Evolutionary conservation across 2,797 vertebrate genomes (phyloP).

Genomic region (Apodemus agrarius): DNA sequence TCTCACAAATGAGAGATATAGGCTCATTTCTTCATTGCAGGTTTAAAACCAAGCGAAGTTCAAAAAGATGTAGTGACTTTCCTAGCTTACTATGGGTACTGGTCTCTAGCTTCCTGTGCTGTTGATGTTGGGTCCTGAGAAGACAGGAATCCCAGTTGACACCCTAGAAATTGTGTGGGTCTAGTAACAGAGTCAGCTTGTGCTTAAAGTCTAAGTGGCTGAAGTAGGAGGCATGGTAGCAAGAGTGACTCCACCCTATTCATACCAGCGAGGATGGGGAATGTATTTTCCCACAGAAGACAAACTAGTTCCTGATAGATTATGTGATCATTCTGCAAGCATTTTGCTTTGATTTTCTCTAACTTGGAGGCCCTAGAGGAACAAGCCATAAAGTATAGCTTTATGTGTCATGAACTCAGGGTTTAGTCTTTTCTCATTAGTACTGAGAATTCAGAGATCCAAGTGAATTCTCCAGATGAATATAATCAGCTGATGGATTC

Average conservation of each 20-base stretch:
- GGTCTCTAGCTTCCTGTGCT: background rate
- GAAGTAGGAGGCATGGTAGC: background rate
- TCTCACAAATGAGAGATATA: background rate
- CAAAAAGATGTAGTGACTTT: background rate
- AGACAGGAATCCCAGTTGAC: no score
- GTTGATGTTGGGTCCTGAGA: background rate
- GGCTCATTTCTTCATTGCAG: background rate
- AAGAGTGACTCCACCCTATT: background rate
- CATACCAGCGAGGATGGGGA: background rate
- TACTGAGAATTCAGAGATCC: conserved; percentile 31
- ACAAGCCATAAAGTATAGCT: background rate
- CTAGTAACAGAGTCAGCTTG: background rate
- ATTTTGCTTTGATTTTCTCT: background rate
- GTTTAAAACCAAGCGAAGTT: background rate
- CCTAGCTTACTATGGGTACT: background rate
- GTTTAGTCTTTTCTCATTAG: background rate
- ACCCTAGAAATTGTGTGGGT: background rate
- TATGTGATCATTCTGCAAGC: background rate
- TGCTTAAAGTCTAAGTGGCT: background rate
- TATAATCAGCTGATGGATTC: background rate
- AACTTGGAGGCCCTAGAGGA: background rate
- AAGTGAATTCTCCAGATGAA: conserved; percentile 25
- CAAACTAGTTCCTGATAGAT: background rate
- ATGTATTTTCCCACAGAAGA: background rate
- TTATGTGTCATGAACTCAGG: background rate